phyloP scores from a whole-genome alignment of 2,888 invertebrate species.

The Pterobdella sp. region DNA sequence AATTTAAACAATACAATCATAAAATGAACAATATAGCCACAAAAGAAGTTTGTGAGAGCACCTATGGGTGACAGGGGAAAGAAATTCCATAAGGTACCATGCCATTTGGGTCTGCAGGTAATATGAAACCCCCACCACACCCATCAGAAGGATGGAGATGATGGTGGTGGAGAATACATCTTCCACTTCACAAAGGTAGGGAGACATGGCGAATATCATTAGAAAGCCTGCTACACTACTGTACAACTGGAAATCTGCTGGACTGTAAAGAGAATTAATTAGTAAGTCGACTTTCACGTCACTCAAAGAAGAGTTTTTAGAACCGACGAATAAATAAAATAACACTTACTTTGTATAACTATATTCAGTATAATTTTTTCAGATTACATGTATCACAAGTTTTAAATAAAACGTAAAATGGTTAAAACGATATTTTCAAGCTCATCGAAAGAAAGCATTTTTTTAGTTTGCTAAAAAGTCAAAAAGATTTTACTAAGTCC shows the following conservation, averaged over 20 bases:
- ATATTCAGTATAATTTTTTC: too few species aligned
- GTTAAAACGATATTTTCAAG: too few species aligned
- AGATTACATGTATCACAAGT: too few species aligned
- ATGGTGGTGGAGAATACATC: slow-evolving; percentile 53
- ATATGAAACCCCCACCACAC: slow-evolving; percentile 68
- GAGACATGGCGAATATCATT: slow-evolving; percentile 64
- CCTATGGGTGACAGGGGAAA: slow-evolving; percentile 67
- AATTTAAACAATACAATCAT: not conserved
- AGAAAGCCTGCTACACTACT: slow-evolving; percentile 66
- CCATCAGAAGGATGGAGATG: slow-evolving; percentile 56
- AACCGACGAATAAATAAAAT: too few species aligned
- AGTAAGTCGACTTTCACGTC: not conserved
- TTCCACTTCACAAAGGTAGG: slow-evolving; percentile 60
- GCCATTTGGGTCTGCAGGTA: slow-evolving; percentile 73
- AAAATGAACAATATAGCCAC: not conserved
- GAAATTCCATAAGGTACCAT: slow-evolving; percentile 70
- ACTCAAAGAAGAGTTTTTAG: too few species aligned
- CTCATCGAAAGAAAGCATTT: too few species aligned
- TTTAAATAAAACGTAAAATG: too few species aligned
- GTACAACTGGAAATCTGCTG: slow-evolving; percentile 71
- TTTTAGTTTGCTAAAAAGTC: too few species aligned
- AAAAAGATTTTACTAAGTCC: too few species aligned
- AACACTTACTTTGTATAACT: too few species aligned
- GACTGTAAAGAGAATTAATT: slow-evolving; percentile 52
- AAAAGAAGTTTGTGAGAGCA: too few species aligned